These are phyloP conservation scores for Notechis scutatus DNA, from an alignment of 2,113 vertebrate genomes.

Conservation along the genomic window DNA sequence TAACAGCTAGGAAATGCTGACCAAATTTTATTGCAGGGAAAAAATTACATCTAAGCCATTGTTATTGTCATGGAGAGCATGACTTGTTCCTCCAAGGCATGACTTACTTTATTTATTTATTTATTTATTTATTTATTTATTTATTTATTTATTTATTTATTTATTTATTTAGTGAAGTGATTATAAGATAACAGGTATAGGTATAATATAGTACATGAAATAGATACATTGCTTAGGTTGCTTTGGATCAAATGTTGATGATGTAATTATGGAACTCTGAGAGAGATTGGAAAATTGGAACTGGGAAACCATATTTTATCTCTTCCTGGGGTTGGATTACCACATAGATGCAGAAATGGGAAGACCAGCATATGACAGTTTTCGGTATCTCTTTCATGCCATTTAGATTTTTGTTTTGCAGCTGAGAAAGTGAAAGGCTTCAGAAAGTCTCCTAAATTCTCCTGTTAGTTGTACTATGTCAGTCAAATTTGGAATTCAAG, in stretches of 20 bases:
- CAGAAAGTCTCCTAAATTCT: neutral
- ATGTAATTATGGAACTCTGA: neutral
- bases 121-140: too few relatives aligned
- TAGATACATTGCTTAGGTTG: neutral
- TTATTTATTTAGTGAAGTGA: too few relatives aligned
- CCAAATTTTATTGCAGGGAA: constrained; percentile 31
- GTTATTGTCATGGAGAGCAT: neutral
- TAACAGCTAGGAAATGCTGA: constrained; percentile 57
- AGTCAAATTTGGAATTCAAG: neutral
- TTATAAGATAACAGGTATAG: too few relatives aligned
- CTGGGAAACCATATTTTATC: neutral
- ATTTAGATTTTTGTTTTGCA: neutral
- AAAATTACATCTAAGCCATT: constrained; percentile 19
- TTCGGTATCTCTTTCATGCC: neutral
- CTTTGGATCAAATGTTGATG: neutral
- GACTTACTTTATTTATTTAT: too few relatives aligned
- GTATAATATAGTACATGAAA: too few relatives aligned
- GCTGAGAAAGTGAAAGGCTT: neutral
- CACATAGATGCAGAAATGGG: neutral
- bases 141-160: too few relatives aligned
- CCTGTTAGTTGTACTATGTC: neutral
- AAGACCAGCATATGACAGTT: neutral
- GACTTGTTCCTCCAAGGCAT: neutral
- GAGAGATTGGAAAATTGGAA: neutral
- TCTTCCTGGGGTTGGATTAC: neutral